These are phyloP conservation scores for Macrosteles quadrilineatus DNA, from an alignment of 1,140 invertebrate species.

Conservation along the genomic window DNA sequence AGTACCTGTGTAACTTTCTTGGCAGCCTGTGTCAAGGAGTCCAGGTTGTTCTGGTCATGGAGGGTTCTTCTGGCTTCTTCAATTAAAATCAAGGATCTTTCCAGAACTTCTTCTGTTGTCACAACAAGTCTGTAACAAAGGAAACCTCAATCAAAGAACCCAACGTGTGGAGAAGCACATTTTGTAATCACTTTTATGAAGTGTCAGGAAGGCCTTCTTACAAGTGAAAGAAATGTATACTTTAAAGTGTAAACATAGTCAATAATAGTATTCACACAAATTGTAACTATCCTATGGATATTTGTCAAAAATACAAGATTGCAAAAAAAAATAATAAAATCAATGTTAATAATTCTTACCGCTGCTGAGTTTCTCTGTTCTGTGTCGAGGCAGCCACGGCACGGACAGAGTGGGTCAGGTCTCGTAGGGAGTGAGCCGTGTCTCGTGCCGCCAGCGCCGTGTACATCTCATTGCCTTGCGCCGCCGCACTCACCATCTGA, in stretches of 20 bases:
- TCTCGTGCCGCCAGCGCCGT: constrained; percentile 80
- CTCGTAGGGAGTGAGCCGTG: constrained; percentile 70
- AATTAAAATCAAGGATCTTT: constrained; percentile 72
- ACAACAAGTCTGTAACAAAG: constrained; percentile 58
- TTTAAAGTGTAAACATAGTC: too few species aligned
- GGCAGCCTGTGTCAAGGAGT: constrained; percentile 62
- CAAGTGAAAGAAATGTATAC: too few species aligned
- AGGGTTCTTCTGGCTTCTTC: constrained; percentile 73
- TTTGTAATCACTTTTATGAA: neutral
- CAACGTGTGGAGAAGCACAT: constrained; percentile 30
- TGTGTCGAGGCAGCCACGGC: constrained; percentile 73
- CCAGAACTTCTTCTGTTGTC: constrained; percentile 76
- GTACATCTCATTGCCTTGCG: constrained; percentile 82
- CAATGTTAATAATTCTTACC: too few species aligned
- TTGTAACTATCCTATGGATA: too few species aligned
- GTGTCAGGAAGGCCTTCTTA: neutral
- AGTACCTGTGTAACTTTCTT: constrained; percentile 59
- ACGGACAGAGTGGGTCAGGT: constrained; percentile 69
- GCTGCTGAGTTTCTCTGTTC: constrained; percentile 64
- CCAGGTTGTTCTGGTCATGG: constrained; percentile 60
- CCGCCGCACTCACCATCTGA: constrained; percentile 80
- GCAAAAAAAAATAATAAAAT: too few species aligned
- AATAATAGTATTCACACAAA: too few species aligned
- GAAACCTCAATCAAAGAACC: constrained; percentile 40
- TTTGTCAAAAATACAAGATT: too few species aligned